These are phyloP conservation scores for Sinhomidia bicolor DNA, from an alignment of 2,888 invertebrate species.

Conservation along the genomic window DNA sequence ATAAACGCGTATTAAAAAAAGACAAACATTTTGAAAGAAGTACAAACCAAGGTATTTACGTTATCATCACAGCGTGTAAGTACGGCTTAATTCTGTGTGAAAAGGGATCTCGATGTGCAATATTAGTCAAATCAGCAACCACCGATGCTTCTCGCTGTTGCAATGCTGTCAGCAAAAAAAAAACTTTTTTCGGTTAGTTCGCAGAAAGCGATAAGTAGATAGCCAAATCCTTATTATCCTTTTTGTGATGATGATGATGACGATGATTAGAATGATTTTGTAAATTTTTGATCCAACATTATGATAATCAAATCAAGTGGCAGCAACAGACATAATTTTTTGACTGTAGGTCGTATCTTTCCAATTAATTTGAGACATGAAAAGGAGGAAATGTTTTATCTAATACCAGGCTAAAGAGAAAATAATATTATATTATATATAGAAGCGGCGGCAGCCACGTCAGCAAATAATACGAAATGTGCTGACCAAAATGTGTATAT, in stretches of 20 bases:
- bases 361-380: background rate
- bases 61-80: constrained; percentile 19
- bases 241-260: constrained; percentile 28
- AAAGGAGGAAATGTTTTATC: background rate
- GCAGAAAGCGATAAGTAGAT: constrained; percentile 1
- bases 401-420: background rate
- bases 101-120: constrained; percentile 32
- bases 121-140: constrained; percentile 15
- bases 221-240: constrained; percentile 13
- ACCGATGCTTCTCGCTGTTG: background rate
- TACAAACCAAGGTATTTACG: background rate
- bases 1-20: background rate
- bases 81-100: background rate
- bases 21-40: background rate
- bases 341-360: background rate
- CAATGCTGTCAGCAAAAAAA: constrained; percentile 27
- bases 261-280: background rate
- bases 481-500: too few species aligned
- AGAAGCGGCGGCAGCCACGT: background rate
- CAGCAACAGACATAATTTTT: constrained; percentile 15
- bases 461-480: too few species aligned
- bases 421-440: background rate
- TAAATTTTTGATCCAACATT: background rate
- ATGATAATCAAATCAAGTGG: constrained; percentile 21
- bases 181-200: constrained; percentile 24